Base-by-base conservation (phyloP, 2,888 invertebrate genomes). In the Athetis lepigone region DNA sequence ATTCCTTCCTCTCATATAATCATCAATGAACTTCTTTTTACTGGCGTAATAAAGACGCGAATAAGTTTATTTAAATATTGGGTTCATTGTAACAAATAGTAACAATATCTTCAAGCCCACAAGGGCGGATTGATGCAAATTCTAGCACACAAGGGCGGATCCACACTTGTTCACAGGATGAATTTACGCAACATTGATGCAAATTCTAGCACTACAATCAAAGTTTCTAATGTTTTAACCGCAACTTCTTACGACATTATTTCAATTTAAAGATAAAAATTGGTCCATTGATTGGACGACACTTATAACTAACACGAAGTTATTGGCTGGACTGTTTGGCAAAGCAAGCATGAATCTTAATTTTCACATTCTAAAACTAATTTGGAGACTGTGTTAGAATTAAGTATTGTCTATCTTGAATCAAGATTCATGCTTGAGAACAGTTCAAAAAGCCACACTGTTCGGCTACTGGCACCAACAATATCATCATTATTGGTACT, bases 381-480 rank as follows among this genome's bases (percentile, higher is more conserved):
- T 18, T 63, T 27, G 18, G 21, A 37, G 62, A 37, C 27, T 0
- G 18, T 43, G 7, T 23, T 36, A 16, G 5, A 8, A 25, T 33
- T 0, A 39, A 39, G 45, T 52, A 63, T 33, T 54, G 43, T 54
- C 54, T 9, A 2, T 63, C 37, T 25, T 5, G 4, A 36, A 37
- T 37, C 9, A 29, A 39, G 29, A 33, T 54, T 19, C 9, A 25
- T 54, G 1, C 29, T 54, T 25, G 16, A 39, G 4, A n/a, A n/a
- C 4, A 54, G 19, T 39, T 64, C 6, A 18, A 46, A 9, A 50
- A 8, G 8, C 25, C 2, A 2, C 9, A n/a, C 27, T 1, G 8
- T 36, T 27, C 2, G 1, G 8, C 8, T 36, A 16, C 3, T 11
- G 19, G 19, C 16, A 40, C 4, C 23, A 46, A 4, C 25, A 46